phyloP scores from a whole-genome alignment of 2,797 vertebrate species.

The Sorex maritimensis region DNA sequence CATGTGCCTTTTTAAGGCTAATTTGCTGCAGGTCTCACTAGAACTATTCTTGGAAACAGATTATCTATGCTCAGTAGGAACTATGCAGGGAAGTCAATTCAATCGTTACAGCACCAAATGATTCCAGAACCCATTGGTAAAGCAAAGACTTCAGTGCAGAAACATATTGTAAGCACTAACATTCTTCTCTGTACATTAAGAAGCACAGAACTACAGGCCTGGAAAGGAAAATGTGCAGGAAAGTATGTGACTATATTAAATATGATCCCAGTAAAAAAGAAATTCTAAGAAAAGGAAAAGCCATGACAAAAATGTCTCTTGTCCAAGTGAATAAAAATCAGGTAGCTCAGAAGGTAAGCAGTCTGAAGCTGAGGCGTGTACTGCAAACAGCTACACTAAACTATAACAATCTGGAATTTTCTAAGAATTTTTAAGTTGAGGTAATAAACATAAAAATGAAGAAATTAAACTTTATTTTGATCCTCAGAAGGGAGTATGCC shows the following conservation, averaged over 20 bases:
- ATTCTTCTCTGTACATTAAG: constrained; percentile 95
- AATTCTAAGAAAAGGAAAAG: constrained; percentile 92
- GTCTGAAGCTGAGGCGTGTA: constrained; percentile 91
- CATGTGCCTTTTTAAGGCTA: constrained; percentile 94
- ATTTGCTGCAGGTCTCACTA: constrained; percentile 93
- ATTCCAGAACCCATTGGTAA: constrained; percentile 93
- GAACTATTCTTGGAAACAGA: constrained; percentile 95
- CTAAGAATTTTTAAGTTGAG: constrained; percentile 82
- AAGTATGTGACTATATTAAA: constrained; percentile 93
- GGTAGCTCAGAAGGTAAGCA: constrained; percentile 93
- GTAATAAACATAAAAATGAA: constrained; percentile 88
- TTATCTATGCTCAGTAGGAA: constrained; percentile 94
- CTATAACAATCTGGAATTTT: constrained; percentile 82
- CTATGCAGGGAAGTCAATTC: constrained; percentile 93
- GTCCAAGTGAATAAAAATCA: neutral
- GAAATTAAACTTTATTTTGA: constrained; percentile 1
- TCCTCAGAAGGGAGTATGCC: neutral
- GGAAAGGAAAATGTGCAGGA: constrained; percentile 93
- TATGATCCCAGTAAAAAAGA: constrained; percentile 92
- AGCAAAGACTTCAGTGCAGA: constrained; percentile 95
- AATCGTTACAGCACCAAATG: constrained; percentile 94
- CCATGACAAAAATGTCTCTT: neutral
- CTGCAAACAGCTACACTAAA: constrained; percentile 92
- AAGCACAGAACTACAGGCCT: constrained; percentile 90
- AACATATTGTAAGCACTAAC: constrained; percentile 93